These are phyloP conservation scores for Metaphire vulgaris DNA, from an alignment of 1,140 invertebrate species.

Conservation along the genomic window DNA sequence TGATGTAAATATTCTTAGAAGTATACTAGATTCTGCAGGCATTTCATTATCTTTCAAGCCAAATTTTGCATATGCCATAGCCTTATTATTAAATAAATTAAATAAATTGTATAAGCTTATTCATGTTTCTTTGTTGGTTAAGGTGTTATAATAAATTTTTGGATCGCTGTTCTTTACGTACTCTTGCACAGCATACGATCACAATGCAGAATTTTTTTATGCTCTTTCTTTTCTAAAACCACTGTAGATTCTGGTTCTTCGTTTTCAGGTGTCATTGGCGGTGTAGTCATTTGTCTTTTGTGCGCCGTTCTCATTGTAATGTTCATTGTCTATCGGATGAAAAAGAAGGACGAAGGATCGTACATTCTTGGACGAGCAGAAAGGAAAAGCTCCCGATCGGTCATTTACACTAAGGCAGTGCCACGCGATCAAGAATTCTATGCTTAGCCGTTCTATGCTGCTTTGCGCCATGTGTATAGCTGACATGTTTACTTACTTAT, in stretches of 20 bases:
- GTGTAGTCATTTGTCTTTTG: constrained; percentile 91
- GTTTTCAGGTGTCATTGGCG: constrained; percentile 85
- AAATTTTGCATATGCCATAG: too few species aligned
- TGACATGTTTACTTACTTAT: neutral
- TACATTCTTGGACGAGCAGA: constrained; percentile 68
- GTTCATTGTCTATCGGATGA: constrained; percentile 98
- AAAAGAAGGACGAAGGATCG: constrained; percentile 99
- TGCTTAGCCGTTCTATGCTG: neutral
- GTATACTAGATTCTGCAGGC: too few species aligned
- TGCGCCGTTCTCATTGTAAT: constrained; percentile 97
- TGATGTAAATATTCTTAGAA: too few species aligned
- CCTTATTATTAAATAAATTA: neutral
- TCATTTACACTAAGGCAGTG: neutral
- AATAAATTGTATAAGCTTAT: neutral
- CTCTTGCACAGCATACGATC: neutral
- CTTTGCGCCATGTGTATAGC: neutral
- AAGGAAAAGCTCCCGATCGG: neutral
- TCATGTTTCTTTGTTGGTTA: neutral
- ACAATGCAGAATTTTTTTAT: neutral
- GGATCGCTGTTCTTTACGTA: neutral
- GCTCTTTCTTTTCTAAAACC: too few species aligned
- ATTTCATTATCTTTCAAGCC: too few species aligned
- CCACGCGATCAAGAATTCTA: constrained; percentile 2
- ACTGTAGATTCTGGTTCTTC: too few species aligned
- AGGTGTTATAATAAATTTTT: too few species aligned